Evolutionary conservation across 1,140 invertebrate genomes (phyloP).

Genomic region (Cotesia glomerata): DNA sequence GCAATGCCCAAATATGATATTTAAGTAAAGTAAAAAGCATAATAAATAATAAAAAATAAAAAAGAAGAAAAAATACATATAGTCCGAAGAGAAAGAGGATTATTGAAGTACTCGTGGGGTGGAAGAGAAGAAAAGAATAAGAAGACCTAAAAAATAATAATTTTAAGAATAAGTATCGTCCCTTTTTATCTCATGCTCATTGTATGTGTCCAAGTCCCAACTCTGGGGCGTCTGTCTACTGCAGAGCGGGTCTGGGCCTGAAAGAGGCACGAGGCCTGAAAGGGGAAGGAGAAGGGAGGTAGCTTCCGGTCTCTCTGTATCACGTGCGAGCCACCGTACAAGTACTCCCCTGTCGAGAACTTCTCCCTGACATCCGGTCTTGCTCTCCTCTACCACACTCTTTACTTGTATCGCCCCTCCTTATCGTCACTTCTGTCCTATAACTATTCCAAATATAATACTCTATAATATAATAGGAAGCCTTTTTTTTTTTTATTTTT

Average conservation of each 20-base stretch:
- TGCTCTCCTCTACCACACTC: constrained; percentile 28
- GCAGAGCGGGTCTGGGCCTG: constrained; percentile 15
- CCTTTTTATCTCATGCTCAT: neutral
- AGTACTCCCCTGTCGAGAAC: constrained; percentile 39
- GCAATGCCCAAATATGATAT: too few relatives aligned
- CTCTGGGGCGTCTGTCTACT: neutral
- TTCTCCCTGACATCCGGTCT: constrained; percentile 45
- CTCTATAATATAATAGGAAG: neutral
- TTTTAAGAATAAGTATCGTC: neutral
- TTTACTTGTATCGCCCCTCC: constrained; percentile 37
- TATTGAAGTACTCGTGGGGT: too few relatives aligned
- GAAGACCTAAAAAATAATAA: too few relatives aligned
- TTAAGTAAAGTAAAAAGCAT: too few relatives aligned
- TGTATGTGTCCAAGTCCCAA: neutral
- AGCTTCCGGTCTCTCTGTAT: constrained; percentile 60
- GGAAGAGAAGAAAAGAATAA: too few relatives aligned
- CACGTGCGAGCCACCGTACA: constrained; percentile 59
- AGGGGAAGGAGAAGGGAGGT: constrained; percentile 48
- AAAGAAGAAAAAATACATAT: too few relatives aligned
- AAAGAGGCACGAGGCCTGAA: constrained; percentile 41
- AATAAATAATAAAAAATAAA: too few relatives aligned
- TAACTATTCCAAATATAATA: neutral
- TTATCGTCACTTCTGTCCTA: neutral
- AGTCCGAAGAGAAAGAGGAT: too few relatives aligned
- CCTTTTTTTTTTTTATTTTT: neutral